Evolutionary conservation across 1,140 invertebrate species (phyloP), one percentile per base, ranked within the genome.

Genomic region (Tetramorium parvispinum): DNA sequence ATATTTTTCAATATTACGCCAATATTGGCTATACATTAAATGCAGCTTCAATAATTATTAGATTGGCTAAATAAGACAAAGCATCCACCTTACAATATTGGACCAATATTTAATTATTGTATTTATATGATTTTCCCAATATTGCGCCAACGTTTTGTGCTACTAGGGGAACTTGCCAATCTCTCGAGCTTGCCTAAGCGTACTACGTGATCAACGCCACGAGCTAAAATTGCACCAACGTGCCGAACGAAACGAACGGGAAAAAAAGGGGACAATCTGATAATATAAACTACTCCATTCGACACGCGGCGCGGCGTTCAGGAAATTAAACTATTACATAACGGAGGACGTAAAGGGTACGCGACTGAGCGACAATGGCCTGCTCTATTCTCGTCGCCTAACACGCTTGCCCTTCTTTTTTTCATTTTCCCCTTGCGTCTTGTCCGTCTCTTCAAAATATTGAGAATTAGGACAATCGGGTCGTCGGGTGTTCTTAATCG

Each of bases 311-410:
- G 55, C 37, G 16, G 3, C 11, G 5, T 49, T 46, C 59, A 66
- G 77, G 77, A 81, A 81, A 81, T 81, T 70, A 81, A 70, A 70
- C 63, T 68, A 68, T 81, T 81, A 32, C 32, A 70, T 32, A 81
- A 81, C 32, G 65, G 13, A 7, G 18, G 32, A 3, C 3, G 32
- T 32, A 32, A 77, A 6, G 18, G 32, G 1, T 11, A 10, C 40
- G 46, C 32, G 3, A 3, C 32, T 32, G 18, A 78, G 59, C n/a
- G 11, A 63, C 40, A 49, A 49, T 4, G 32, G 68, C 1, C 40
- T 68, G 5, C 11, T 18, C 32, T 10, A 18, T 24, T 81, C 46
- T 55, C 40, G 70, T 68, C 21, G 0, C 37, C 21, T 16, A 40
- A 81, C 6, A 37, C 49, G 49, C n/a, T 37, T 66, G 13, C 59